Conservation (phyloP, 2,797 vertebrate species). For the Lerista edwardsae region DNA sequence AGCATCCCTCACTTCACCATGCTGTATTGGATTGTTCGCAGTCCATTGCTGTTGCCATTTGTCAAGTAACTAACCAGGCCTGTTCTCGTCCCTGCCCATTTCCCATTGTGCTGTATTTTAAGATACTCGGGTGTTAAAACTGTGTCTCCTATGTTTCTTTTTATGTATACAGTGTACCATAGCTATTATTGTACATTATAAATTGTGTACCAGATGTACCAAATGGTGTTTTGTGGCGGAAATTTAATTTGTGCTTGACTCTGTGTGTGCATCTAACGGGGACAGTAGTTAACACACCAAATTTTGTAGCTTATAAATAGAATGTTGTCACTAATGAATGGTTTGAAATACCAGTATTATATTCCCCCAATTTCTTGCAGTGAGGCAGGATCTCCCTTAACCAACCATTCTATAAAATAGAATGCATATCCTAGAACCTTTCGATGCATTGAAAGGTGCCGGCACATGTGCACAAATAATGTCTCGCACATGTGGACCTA, state of each 20-base stretch:
- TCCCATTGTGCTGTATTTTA: not conserved
- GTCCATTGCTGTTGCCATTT: not conserved
- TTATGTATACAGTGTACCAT: slow-evolving; percentile 12
- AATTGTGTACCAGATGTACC: slow-evolving; percentile 45
- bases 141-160: not conserved
- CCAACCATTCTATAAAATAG: not conserved
- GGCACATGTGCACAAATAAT: not conserved
- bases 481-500: not conserved
- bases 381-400: not conserved
- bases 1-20: not conserved
- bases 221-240: slow-evolving; percentile 28
- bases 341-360: slow-evolving; percentile 26
- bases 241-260: slow-evolving; percentile 56
- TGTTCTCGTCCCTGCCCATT: not conserved
- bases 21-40: not conserved
- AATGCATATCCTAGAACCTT: not conserved
- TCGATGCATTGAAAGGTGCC: no score
- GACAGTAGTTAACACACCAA: slow-evolving; percentile 33
- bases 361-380: not conserved
- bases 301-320: slow-evolving; percentile 31
- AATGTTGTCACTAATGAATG: slow-evolving; percentile 39
- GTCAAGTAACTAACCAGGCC: not conserved
- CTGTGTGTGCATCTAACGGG: slow-evolving; percentile 41
- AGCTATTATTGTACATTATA: slow-evolving; percentile 39
- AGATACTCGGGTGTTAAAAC: not conserved